These are phyloP conservation scores for Cairina moschata DNA, from an alignment of 2,113 vertebrate species.

Conservation along the genomic window DNA sequence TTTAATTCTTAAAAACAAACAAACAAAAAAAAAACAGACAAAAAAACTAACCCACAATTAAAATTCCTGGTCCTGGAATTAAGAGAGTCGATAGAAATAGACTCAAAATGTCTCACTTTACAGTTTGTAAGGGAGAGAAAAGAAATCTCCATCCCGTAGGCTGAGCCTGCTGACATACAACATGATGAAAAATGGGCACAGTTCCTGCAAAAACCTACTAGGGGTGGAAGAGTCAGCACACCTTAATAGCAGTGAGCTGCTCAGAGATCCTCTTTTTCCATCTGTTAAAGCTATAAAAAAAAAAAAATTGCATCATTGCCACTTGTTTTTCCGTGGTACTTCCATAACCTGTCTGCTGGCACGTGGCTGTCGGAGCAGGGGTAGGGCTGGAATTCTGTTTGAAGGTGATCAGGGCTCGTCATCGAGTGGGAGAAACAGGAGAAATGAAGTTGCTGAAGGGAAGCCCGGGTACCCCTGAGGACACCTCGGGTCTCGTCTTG, in stretches of 20 bases:
- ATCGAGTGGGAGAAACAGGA: not conserved
- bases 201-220: slow-evolving; percentile 11
- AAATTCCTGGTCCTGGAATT: not conserved
- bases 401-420: not conserved
- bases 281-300: not conserved
- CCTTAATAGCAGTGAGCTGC: slow-evolving; percentile 8
- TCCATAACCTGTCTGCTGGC: not conserved
- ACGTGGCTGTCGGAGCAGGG: not conserved
- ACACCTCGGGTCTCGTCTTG: not conserved
- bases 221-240: not conserved
- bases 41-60: no score
- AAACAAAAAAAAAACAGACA: not conserved
- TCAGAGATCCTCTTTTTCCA: not conserved
- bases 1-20: not conserved
- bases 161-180: not conserved
- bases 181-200: not conserved
- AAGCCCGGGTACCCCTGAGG: not conserved
- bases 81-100: not conserved
- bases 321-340: not conserved
- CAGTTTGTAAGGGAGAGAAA: not conserved
- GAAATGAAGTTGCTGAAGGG: not conserved
- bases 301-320: not conserved
- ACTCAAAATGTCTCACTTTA: not conserved
- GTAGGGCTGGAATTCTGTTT: not conserved
- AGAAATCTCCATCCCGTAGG: not conserved